phyloP scores from a whole-genome alignment of 2,797 vertebrate genomes.

The Oophaga sylvatica region DNA sequence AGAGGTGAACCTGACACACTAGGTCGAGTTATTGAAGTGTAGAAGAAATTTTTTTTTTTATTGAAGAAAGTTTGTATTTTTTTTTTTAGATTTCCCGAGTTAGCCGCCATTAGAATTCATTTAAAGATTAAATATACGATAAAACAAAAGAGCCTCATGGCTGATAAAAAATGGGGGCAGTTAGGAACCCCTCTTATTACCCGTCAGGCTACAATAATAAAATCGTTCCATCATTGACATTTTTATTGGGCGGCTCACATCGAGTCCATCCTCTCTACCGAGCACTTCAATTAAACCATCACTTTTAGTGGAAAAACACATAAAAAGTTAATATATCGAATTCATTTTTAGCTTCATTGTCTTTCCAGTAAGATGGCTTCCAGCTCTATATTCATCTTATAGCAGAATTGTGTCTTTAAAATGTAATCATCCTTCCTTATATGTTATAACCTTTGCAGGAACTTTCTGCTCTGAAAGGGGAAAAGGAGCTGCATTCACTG shows the following conservation, averaged over 20 bases:
- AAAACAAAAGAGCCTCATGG: background rate
- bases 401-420: too few relatives aligned
- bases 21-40: background rate
- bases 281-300: too few relatives aligned
- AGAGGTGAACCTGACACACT: constrained; percentile 6
- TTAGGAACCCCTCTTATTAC: background rate
- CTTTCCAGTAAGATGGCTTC: too few relatives aligned
- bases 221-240: background rate
- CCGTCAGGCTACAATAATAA: background rate
- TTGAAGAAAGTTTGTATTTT: background rate
- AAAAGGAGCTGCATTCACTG: too few relatives aligned
- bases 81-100: background rate
- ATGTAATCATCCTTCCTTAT: too few relatives aligned
- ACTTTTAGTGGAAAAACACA: too few relatives aligned
- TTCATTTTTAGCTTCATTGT: too few relatives aligned
- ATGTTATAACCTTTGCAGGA: too few relatives aligned
- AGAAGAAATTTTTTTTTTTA: background rate
- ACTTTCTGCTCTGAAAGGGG: too few relatives aligned
- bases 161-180: background rate
- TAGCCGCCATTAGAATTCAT: background rate
- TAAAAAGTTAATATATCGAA: too few relatives aligned
- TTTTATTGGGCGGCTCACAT: too few relatives aligned
- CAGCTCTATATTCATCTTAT: too few relatives aligned
- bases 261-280: background rate
- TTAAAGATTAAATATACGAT: background rate